These are phyloP conservation scores for Poeciliopsis retropinna DNA, from an alignment of 2,113 vertebrate genomes.

Conservation along the genomic window DNA sequence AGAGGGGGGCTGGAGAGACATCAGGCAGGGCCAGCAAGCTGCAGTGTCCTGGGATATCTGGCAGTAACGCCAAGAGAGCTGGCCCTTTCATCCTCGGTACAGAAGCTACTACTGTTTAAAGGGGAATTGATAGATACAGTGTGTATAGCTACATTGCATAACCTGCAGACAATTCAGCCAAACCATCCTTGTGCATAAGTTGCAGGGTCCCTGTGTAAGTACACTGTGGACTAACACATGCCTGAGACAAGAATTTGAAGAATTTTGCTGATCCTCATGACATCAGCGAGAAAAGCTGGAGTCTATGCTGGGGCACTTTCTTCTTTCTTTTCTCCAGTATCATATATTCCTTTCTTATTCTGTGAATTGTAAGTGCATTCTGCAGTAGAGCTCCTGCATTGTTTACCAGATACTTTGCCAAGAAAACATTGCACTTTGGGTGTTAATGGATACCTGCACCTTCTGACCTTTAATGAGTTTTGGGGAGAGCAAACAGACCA, in stretches of 20 bases:
- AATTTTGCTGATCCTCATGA: slow-evolving; percentile 67
- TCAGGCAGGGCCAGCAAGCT: slow-evolving; percentile 89
- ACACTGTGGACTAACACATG: slow-evolving; percentile 2
- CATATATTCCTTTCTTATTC: slow-evolving; percentile 10
- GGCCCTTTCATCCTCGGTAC: slow-evolving; percentile 97
- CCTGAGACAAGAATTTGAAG: slow-evolving; percentile 72
- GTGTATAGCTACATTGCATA: neutral
- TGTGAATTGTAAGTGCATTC: slow-evolving; percentile 2
- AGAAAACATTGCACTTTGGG: slow-evolving; percentile 53
- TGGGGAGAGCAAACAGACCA: slow-evolving; percentile 54
- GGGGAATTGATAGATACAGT: neutral
- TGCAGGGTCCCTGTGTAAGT: slow-evolving; percentile 31
- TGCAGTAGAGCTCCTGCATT: slow-evolving; percentile 12
- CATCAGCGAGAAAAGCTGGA: slow-evolving; percentile 44
- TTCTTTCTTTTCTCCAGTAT: slow-evolving; percentile 28
- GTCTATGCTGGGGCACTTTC: slow-evolving; percentile 27
- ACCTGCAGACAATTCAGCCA: slow-evolving; percentile 1
- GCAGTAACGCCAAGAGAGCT: slow-evolving; percentile 94
- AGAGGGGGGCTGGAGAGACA: slow-evolving; percentile 94
- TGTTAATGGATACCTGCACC: slow-evolving; percentile 57
- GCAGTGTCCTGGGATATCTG: slow-evolving; percentile 91
- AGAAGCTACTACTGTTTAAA: slow-evolving; percentile 23
- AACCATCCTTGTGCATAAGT: slow-evolving; percentile 17
- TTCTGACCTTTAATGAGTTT: slow-evolving; percentile 54
- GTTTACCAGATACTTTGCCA: slow-evolving; percentile 51